Evolutionary conservation across 2,113 vertebrate species (phyloP).

Genomic region (Panurus biarmicus): DNA sequence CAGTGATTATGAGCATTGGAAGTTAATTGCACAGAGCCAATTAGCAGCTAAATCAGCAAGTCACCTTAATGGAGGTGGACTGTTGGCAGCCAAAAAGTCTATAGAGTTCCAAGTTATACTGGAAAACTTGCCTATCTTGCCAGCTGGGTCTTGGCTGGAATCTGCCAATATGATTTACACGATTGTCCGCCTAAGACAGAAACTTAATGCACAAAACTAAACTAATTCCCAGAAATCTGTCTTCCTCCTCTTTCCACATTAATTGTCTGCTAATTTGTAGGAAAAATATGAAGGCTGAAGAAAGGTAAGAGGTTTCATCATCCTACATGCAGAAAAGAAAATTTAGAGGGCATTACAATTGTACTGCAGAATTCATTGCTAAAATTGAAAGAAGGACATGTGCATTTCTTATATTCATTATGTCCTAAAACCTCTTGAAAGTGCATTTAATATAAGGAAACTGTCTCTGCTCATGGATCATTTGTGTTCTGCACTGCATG

Average conservation of each 20-base stretch:
- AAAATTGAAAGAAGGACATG: background rate
- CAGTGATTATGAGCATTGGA: background rate
- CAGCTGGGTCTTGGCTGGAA: background rate
- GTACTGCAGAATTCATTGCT: background rate
- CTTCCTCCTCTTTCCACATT: background rate
- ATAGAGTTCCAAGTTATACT: background rate
- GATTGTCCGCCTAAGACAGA: background rate
- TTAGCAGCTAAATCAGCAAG: conserved; percentile 7
- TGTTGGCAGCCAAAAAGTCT: background rate
- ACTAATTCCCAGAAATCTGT: background rate
- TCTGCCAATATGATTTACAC: background rate
- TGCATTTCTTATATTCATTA: background rate
- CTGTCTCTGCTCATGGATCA: background rate
- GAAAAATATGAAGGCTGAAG: background rate
- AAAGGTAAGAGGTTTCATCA: background rate
- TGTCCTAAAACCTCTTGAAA: background rate
- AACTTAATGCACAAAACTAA: background rate
- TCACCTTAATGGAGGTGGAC: background rate
- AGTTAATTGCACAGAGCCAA: background rate
- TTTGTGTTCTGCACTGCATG: background rate
- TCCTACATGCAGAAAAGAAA: background rate
- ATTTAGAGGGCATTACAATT: background rate
- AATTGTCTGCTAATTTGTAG: background rate
- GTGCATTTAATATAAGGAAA: background rate
- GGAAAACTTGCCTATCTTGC: background rate